These are phyloP conservation scores for Orientallactaga sibirica DNA, from an alignment of 2,797 vertebrate species.

Conservation along the genomic window DNA sequence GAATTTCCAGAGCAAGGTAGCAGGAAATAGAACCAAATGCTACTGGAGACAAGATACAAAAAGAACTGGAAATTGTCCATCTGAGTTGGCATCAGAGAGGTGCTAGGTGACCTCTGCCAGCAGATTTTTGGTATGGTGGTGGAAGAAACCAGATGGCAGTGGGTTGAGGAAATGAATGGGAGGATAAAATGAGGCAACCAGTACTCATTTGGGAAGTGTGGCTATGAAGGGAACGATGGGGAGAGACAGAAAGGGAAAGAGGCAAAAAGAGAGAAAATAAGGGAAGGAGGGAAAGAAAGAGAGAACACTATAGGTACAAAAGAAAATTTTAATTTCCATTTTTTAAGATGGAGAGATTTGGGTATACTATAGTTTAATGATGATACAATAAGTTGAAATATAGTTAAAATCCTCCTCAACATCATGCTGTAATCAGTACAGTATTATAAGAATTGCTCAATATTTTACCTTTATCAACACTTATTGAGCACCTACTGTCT, in stretches of 20 bases:
- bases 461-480: constrained; percentile 9
- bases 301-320: not conserved
- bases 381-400: constrained; percentile 56
- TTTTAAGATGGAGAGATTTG: constrained; percentile 40
- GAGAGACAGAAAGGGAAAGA: not conserved
- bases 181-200: constrained; percentile 78
- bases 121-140: constrained; percentile 75
- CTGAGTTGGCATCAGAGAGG: constrained; percentile 71
- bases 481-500: constrained; percentile 44
- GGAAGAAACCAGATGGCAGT: constrained; percentile 79
- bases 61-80: constrained; percentile 78
- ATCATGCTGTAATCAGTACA: constrained; percentile 19
- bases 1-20: constrained; percentile 69
- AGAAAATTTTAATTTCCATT: constrained; percentile 33
- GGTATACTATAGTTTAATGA: not conserved
- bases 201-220: constrained; percentile 78
- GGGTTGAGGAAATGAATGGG: constrained; percentile 80
- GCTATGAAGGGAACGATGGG: constrained; percentile 41
- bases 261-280: not conserved
- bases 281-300: not conserved
- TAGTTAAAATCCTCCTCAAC: constrained; percentile 12
- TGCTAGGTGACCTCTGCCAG: constrained; percentile 80
- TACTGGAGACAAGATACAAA: constrained; percentile 77
- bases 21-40: constrained; percentile 70
- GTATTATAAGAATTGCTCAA: constrained; percentile 16